phyloP scores from a whole-genome alignment of 2,797 vertebrate species.

The Acestrorhynchus altus region DNA sequence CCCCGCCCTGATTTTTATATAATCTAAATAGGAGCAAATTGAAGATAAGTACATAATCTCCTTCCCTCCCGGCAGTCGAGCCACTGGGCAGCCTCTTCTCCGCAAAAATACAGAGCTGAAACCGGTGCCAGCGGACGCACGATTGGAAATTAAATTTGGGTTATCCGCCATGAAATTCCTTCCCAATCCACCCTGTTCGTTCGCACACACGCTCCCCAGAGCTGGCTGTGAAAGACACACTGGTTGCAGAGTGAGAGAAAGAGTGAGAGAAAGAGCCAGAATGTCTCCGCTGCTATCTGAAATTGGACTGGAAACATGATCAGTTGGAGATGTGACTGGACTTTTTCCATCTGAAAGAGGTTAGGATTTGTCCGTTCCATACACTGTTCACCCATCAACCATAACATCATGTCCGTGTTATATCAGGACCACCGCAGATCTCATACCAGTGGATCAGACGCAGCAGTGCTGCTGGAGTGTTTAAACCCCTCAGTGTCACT shows the following conservation, averaged over 20 bases:
- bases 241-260: conserved; percentile 71
- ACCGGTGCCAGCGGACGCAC: conserved; percentile 71
- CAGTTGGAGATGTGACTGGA: conserved; percentile 77
- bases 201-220: background rate
- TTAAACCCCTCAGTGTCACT: too few relatives aligned
- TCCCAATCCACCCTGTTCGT: conserved; percentile 32
- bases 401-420: too few relatives aligned
- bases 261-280: conserved; percentile 77
- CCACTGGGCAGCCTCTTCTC: conserved; percentile 76
- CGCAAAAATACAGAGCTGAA: conserved; percentile 76
- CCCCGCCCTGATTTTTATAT: conserved; percentile 68
- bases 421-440: background rate
- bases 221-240: conserved; percentile 22
- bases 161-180: conserved; percentile 82
- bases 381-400: too few relatives aligned
- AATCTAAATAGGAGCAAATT: conserved; percentile 82
- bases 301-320: conserved; percentile 79
- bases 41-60: conserved; percentile 82
- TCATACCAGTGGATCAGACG: too few relatives aligned
- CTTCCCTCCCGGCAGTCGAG: conserved; percentile 70
- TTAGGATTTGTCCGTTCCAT: background rate
- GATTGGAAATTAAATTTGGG: conserved; percentile 82
- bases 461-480: too few relatives aligned
- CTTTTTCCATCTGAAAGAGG: conserved; percentile 58
- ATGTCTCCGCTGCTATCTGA: conserved; percentile 77